Base-by-base conservation (phyloP, 2,888 invertebrate genomes). In the Drosophila meridionalis region DNA sequence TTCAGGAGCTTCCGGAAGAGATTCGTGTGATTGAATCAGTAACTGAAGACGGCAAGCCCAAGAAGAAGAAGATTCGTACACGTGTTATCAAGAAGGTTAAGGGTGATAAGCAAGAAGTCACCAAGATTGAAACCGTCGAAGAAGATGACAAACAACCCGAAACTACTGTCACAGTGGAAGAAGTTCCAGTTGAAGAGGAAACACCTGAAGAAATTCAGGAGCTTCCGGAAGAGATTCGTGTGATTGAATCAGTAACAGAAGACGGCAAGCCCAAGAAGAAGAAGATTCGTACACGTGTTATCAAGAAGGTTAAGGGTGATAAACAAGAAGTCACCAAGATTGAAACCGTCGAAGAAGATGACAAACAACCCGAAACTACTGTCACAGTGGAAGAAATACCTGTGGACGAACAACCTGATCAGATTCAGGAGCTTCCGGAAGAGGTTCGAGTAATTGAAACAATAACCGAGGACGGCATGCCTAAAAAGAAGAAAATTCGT, bases 401-500 rank as follows among this genome's bases (percentile, higher is more conserved):
- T n/a, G n/a, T n/a, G n/a, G n/a, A n/a, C n/a, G n/a, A 77, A 6
- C 28, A 52, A 34, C 73, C 83, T 0, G 70, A 75, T 80, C 11
- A 79, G 79, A 0, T 80, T 4, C 36, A 66, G 30, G 83, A 84
- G 20, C 71, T 82, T 57, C 81, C 83, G 0, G 83, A 83, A 20
- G 75, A 83, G 34, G 69, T 83, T 12, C 75, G 65, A 8, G 64
- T 83, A 0, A 20, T 83, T 2, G 83, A 83, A 57, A 63, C 75
- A 1, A 61, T 79, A 0, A 11, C 74, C 0, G 83, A 78, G 56
- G 83, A 83, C 6, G 83, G 83, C 36, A 83, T 68, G 28, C 78
- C 76, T 0, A 83, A 73, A 12, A 83, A 83, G 34, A 83, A 65
- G 36, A 79, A 78, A 64, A 83, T 80, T 2, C 82, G 83, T 28